phyloP scores from a whole-genome alignment of 2,888 invertebrate genomes.

The Rhogogaster chlorosoma region DNA sequence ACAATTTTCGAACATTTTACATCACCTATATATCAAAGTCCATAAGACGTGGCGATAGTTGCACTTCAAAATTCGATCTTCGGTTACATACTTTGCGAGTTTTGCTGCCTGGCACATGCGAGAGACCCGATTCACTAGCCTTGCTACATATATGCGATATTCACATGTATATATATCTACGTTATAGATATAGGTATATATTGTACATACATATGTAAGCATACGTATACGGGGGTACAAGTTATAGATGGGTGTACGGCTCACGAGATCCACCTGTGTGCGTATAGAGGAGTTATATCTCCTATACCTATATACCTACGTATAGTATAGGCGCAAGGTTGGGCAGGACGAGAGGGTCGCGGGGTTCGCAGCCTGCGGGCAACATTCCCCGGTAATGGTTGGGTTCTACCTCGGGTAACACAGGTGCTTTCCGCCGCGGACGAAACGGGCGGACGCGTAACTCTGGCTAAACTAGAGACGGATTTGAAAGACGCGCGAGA shows the following conservation, averaged over 20 bases:
- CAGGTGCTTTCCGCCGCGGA: conserved; percentile 70
- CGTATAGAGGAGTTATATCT: conserved; percentile 11
- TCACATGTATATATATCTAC: neutral
- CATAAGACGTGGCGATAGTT: neutral
- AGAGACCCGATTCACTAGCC: conserved; percentile 18
- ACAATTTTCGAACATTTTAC: neutral
- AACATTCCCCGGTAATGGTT: conserved; percentile 76
- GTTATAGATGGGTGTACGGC: neutral
- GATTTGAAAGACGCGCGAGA: conserved; percentile 16
- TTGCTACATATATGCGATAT: neutral
- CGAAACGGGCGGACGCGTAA: conserved; percentile 52
- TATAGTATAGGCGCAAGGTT: conserved; percentile 15
- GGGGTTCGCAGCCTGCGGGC: conserved; percentile 73
- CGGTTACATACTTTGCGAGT: neutral
- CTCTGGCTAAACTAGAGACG: conserved; percentile 34
- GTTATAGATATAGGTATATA: neutral
- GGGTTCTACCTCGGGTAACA: conserved; percentile 76
- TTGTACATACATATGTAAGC: neutral
- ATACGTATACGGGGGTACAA: neutral
- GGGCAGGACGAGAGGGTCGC: conserved; percentile 62
- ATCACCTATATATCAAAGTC: neutral
- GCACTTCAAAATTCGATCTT: neutral
- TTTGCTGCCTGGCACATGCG: neutral
- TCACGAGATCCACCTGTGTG: neutral
- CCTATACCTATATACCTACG: neutral